These are phyloP conservation scores for Lutjanus campechanus DNA, from an alignment of 2,797 vertebrate species.

Conservation along the genomic window DNA sequence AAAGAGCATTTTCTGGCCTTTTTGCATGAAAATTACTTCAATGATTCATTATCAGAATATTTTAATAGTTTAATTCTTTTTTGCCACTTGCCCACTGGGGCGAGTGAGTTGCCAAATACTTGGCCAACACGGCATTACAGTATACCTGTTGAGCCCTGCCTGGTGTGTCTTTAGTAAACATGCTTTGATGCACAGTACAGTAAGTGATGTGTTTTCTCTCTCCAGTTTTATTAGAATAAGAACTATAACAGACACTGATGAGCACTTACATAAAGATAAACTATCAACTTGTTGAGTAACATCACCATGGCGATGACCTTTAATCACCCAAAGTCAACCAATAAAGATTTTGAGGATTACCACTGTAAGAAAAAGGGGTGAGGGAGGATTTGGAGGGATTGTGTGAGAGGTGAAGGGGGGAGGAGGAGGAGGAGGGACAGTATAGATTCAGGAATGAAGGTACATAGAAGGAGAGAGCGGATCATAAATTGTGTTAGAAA, in stretches of 20 bases:
- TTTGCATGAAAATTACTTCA: no score
- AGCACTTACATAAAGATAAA: neutral
- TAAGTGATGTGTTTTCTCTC: neutral
- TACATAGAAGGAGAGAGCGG: slow-evolving; percentile 24
- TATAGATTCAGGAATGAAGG: slow-evolving; percentile 14
- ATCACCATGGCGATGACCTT: neutral
- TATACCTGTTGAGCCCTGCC: no score
- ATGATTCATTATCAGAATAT: no score
- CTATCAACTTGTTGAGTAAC: neutral
- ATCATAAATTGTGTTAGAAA: slow-evolving; percentile 53
- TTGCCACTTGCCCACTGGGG: no score
- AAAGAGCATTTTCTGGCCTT: no score
- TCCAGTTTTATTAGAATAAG: neutral
- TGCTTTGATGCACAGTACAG: neutral
- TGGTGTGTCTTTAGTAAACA: neutral
- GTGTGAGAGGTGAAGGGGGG: slow-evolving; percentile 8
- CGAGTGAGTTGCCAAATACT: no score
- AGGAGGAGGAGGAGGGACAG: neutral
- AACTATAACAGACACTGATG: neutral
- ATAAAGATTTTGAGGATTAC: slow-evolving; percentile 1
- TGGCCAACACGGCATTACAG: no score
- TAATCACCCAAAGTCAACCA: neutral
- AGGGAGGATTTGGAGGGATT: neutral
- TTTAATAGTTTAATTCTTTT: no score
- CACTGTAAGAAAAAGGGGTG: slow-evolving; percentile 12